Percentiles rank a stretch among this genome's conserved stretches.
These are phyloP conservation scores for Prionace glauca DNA, from an alignment of 2,797 vertebrate species.

Conservation along the genomic window DNA sequence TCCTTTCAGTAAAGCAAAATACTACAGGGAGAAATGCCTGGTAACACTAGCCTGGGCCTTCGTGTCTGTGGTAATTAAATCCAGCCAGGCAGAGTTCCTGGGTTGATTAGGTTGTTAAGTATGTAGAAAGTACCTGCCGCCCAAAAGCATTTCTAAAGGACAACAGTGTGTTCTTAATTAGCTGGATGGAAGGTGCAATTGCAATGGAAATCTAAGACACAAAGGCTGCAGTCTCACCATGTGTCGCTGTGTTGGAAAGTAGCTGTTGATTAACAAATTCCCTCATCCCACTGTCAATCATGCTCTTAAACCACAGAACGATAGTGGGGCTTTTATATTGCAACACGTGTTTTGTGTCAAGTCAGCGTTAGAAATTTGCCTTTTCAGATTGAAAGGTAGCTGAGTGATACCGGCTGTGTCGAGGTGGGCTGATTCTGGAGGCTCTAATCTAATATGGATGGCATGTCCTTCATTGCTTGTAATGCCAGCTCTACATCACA, in stretches of 20 bases:
- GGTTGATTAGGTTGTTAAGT: constrained; percentile 4
- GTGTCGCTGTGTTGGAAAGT: constrained; percentile 14
- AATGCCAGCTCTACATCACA: neutral
- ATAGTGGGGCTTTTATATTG: neutral
- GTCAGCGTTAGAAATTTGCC: neutral
- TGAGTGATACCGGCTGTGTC: constrained; percentile 13
- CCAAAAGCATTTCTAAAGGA: constrained; percentile 10
- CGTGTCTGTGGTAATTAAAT: constrained; percentile 30
- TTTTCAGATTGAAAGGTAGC: constrained; percentile 24
- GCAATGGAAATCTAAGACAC: constrained; percentile 23
- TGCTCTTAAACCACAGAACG: neutral
- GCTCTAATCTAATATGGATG: constrained; percentile 13
- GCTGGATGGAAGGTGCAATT: neutral
- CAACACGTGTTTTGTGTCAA: constrained; percentile 22
- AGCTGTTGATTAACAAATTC: neutral
- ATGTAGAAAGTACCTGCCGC: neutral
- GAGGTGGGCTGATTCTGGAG: neutral
- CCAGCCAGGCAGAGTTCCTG: constrained; percentile 16
- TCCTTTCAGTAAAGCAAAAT: constrained; percentile 1
- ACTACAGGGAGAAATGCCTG: neutral
- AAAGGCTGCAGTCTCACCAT: constrained; percentile 13
- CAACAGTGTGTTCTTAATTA: constrained; percentile 35
- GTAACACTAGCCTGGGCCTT: neutral
- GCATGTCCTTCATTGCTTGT: neutral
- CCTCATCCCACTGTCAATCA: neutral